These are phyloP conservation scores for Rhagonycha fulva DNA, from an alignment of 2,888 invertebrate species.

Conservation along the genomic window DNA sequence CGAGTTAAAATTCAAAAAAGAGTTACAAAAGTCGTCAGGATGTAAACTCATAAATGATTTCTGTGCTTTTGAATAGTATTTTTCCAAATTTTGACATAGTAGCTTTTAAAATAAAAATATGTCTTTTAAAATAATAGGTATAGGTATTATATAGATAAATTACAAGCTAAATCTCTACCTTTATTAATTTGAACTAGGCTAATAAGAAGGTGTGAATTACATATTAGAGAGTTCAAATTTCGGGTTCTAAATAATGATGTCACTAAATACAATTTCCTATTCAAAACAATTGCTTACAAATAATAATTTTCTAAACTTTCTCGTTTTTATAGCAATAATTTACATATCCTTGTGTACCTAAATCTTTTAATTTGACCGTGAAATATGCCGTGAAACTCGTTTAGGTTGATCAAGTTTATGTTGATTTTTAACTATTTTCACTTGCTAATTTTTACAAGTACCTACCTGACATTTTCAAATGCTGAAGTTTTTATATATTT, in stretches of 20 bases:
- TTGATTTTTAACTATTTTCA: neutral
- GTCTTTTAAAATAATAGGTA: no score
- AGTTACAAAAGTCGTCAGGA: no score
- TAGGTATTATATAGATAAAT: neutral
- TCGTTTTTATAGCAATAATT: neutral
- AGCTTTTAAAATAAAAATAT: no score
- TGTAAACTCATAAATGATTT: no score
- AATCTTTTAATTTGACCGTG: neutral
- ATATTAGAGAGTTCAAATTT: neutral
- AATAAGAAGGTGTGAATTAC: neutral
- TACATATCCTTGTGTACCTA: neutral
- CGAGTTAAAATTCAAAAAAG: no score
- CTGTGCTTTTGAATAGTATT: no score
- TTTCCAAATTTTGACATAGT: no score
- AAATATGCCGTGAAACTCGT: neutral
- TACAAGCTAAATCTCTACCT: neutral
- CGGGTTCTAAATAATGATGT: neutral
- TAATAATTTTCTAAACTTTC: neutral
- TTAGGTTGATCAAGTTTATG: neutral
- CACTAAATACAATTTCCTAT: neutral
- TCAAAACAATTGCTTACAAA: neutral
- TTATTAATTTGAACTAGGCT: neutral
- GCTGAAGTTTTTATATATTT: neutral
- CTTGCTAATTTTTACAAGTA: neutral
- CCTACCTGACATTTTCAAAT: neutral